Percentiles rank a stretch among this genome's conserved stretches.
phyloP scores from a whole-genome alignment of 2,113 vertebrate species.

The Amphilophus citrinellus region DNA sequence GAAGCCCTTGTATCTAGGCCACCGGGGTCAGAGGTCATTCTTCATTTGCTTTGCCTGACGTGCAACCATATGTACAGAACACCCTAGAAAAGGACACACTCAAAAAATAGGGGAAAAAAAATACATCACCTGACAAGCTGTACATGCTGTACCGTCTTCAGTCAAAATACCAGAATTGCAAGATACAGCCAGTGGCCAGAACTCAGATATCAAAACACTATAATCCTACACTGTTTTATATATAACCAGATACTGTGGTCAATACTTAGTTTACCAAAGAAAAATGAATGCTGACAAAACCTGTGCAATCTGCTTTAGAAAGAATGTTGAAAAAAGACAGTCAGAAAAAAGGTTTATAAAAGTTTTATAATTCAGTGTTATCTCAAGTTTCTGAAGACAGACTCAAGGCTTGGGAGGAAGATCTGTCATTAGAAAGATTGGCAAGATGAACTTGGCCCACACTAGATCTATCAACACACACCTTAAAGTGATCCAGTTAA shows the following conservation, averaged over 20 bases:
- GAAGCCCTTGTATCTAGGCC: slow-evolving; percentile 47
- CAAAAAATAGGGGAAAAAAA: background rate
- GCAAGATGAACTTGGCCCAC: no score
- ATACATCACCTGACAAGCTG: background rate
- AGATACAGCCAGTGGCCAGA: background rate
- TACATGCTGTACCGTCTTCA: background rate
- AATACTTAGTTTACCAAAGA: background rate
- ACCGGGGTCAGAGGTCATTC: slow-evolving; percentile 27
- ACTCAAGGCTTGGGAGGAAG: no score
- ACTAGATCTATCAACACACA: no score
- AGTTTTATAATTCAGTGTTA: no score
- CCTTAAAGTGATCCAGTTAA: no score
- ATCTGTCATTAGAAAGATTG: no score
- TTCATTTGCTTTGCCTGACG: slow-evolving; percentile 47
- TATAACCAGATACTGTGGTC: background rate
- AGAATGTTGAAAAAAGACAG: no score
- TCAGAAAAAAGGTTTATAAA: no score
- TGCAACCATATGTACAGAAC: slow-evolving; percentile 45
- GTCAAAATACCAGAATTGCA: background rate
- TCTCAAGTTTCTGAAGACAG: no score
- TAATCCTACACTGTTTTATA: background rate
- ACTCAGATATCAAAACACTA: background rate
- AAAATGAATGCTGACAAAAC: background rate
- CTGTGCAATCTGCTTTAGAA: no score
- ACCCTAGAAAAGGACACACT: slow-evolving; percentile 18